Base-by-base conservation (phyloP, 2,888 invertebrate species). In the Ornithoptera alexandrae region DNA sequence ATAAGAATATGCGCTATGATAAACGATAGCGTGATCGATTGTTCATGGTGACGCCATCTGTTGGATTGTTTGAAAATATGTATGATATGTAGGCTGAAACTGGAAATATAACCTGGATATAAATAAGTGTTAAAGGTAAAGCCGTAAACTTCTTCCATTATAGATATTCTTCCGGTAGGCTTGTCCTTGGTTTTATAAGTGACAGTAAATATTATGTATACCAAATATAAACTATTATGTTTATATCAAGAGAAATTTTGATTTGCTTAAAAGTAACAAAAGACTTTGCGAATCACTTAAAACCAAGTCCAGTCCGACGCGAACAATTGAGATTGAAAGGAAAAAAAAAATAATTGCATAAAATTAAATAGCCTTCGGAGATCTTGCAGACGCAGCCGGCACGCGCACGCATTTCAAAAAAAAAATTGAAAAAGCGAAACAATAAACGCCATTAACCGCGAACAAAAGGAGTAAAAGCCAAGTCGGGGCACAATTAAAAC, bases 381-480 rank as follows among this genome's bases (percentile, higher is more conserved):
- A 87, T 86, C 88, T 88, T 86, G 81, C 84, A 85, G 84, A 86
- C 82, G 86, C 83, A 84, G 83, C 84, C 86, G 85, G 88, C 91
- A 90, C 91, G 89, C 91, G 88, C 78, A 84, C 85, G 85, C 82
- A 85, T 86, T 50, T 83, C 81, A 87, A 87, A 86, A 83, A 82
- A 80, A 81, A 78, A 30, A 30, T 30, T 30, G 30, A 30, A 30
- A 39, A 8, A 10, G 77, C 83, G 85, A 87, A 89, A 92, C 90
- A 92, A 92, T 91, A 87, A 88, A 86, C 87, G 84, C 92, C 92
- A 92, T 92, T 92, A 92, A 92, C 81, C 81, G 78, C 79, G 85
- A 89, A 92, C 92, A 92, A 92, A 90, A 88, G 90, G 85, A 86
- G 89, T 86, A 89, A 91, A 92, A 88, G 88, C 87, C 90, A 91